Percentiles rank a stretch among this genome's conserved stretches.
These are phyloP conservation scores for Flabesymbios commensalis DNA, from an alignment of 2,888 invertebrate genomes.

Conservation along the genomic window DNA sequence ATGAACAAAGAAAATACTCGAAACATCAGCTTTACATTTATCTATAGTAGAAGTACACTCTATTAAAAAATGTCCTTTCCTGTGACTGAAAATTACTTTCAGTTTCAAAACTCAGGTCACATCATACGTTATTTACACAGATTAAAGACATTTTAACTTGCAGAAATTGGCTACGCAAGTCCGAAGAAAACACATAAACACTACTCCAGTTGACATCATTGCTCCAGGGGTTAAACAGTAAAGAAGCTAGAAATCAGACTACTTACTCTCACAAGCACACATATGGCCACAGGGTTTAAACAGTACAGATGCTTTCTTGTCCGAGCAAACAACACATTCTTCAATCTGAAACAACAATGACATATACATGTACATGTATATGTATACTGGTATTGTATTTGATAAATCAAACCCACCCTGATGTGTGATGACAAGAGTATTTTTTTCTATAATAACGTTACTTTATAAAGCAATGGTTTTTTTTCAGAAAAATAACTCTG, in stretches of 20 bases:
- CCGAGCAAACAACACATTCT: conserved; percentile 95
- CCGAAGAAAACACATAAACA: neutral
- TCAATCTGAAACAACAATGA: conserved; percentile 72
- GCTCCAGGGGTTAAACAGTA: neutral
- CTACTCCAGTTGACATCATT: neutral
- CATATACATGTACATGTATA: neutral
- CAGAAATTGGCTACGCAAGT: too few relatives aligned
- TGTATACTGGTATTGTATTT: too few relatives aligned
- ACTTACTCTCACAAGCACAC: conserved; percentile 79
- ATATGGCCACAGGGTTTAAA: conserved; percentile 96
- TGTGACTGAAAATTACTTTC: neutral
- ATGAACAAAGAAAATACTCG: neutral
- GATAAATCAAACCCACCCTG: too few relatives aligned
- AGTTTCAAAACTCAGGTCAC: neutral
- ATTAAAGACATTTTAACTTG: too few relatives aligned
- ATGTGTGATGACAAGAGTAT: too few relatives aligned
- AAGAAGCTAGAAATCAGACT: too few relatives aligned
- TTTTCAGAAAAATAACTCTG: too few relatives aligned
- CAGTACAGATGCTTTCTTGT: conserved; percentile 86
- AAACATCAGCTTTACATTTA: too few relatives aligned
- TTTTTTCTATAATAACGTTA: too few relatives aligned
- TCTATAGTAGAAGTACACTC: too few relatives aligned
- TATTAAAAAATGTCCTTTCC: neutral
- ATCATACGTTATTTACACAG: too few relatives aligned
- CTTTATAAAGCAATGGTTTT: too few relatives aligned